These are phyloP conservation scores for Proterorhinus semilunaris DNA, from an alignment of 2,113 vertebrate genomes.

Conservation along the genomic window DNA sequence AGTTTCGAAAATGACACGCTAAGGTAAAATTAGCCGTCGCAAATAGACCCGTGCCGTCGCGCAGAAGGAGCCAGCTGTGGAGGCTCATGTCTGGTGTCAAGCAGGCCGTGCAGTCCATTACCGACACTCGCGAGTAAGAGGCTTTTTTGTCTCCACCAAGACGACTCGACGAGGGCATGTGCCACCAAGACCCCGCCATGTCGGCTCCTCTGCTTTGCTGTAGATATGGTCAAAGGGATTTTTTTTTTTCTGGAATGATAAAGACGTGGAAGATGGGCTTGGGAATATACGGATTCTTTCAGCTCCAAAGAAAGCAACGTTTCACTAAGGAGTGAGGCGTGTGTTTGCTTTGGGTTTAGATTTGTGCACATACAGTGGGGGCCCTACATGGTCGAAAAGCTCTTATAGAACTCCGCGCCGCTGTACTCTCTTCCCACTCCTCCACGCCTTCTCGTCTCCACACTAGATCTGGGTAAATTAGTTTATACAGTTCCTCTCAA, in stretches of 20 bases:
- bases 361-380: no score
- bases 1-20: neutral
- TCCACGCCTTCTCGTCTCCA: neutral
- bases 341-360: no score
- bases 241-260: no score
- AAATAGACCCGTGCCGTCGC: neutral
- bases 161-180: slow-evolving; percentile 10
- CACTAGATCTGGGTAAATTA: slow-evolving; percentile 22
- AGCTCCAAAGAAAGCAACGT: no score
- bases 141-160: slow-evolving; percentile 12
- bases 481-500: slow-evolving; percentile 10
- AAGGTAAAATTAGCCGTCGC: neutral
- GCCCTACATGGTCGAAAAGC: neutral
- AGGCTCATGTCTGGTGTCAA: slow-evolving; percentile 5
- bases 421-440: neutral
- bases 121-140: neutral
- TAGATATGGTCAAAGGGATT: no score
- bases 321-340: no score
- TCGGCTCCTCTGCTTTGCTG: neutral
- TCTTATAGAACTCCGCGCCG: neutral
- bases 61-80: slow-evolving; percentile 10
- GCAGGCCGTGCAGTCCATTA: neutral
- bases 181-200: neutral
- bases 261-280: neutral
- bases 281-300: no score